Conservation (phyloP, 2,888 invertebrate genomes). For the Phortica okadai region DNA sequence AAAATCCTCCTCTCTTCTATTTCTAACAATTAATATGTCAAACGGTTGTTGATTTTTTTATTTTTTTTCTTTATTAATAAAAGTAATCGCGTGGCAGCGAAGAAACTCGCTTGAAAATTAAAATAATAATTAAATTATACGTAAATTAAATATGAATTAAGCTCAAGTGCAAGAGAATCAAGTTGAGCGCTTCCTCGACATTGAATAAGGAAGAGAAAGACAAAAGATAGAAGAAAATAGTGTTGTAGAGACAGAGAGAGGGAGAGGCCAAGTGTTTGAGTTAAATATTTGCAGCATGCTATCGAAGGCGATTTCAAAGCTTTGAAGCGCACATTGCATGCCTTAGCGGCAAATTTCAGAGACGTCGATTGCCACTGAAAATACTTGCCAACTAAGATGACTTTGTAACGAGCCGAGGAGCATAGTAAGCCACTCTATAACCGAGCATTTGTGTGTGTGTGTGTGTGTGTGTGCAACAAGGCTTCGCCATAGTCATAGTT, state of each 20-base stretch:
- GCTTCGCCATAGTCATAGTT: neutral
- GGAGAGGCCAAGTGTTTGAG: neutral
- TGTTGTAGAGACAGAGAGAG: neutral
- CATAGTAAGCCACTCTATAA: neutral
- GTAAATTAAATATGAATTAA: constrained; percentile 36
- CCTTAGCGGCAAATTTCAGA: constrained; percentile 29
- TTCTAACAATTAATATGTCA: neutral
- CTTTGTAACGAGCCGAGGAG: neutral
- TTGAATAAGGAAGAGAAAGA: constrained; percentile 14
- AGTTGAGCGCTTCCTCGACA: constrained; percentile 21
- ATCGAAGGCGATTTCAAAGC: neutral
- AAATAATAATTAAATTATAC: constrained; percentile 30
- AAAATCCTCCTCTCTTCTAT: neutral
- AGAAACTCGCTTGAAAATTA: constrained; percentile 1
- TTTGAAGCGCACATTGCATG: constrained; percentile 13
- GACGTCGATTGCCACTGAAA: constrained; percentile 5
- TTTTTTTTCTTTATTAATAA: neutral
- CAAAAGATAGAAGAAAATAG: constrained; percentile 10
- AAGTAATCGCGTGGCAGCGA: constrained; percentile 5
- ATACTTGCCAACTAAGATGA: constrained; percentile 25
- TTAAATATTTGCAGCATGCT: neutral
- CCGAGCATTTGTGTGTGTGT: neutral
- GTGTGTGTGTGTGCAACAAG: neutral
- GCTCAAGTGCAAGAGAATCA: constrained; percentile 36
- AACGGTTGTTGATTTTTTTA: neutral